These are phyloP conservation scores for Drosophila sp. DNA, from an alignment of 1,140 invertebrate genomes.

Conservation along the genomic window DNA sequence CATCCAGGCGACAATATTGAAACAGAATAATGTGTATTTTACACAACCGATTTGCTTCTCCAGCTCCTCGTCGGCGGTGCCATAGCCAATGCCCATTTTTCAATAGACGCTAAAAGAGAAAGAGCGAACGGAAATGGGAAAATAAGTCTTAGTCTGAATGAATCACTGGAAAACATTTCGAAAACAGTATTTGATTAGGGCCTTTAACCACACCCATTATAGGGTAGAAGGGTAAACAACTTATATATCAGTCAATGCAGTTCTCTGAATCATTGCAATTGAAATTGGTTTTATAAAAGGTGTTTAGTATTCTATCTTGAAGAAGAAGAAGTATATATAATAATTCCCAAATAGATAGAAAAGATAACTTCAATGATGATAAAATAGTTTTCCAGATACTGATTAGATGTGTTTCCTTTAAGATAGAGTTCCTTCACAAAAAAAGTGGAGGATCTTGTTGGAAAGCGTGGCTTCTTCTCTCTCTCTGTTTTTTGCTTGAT, in stretches of 20 bases:
- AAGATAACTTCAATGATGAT: no score
- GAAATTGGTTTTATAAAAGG: no score
- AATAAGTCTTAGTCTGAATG: background rate
- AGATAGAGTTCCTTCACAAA: no score
- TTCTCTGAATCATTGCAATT: no score
- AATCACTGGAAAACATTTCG: background rate
- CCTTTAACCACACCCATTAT: background rate
- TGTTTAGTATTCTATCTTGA: no score
- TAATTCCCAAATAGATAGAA: no score
- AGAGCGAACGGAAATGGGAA: background rate
- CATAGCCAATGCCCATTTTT: slow-evolving; percentile 74
- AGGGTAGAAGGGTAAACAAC: background rate
- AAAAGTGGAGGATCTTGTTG: background rate
- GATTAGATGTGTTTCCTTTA: no score
- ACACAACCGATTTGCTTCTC: slow-evolving; percentile 88
- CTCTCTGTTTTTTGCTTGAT: background rate
- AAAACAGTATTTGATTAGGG: background rate
- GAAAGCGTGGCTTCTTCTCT: background rate
- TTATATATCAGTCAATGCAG: no score
- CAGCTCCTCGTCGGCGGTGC: slow-evolving; percentile 80
- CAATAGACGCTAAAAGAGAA: slow-evolving; percentile 7
- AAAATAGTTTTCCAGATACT: no score
- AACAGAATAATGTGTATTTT: slow-evolving; percentile 88
- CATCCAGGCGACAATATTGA: slow-evolving; percentile 89
- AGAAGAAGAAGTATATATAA: no score